Conservation (phyloP, 2,113 vertebrate genomes). For the Thunnus thynnus region DNA sequence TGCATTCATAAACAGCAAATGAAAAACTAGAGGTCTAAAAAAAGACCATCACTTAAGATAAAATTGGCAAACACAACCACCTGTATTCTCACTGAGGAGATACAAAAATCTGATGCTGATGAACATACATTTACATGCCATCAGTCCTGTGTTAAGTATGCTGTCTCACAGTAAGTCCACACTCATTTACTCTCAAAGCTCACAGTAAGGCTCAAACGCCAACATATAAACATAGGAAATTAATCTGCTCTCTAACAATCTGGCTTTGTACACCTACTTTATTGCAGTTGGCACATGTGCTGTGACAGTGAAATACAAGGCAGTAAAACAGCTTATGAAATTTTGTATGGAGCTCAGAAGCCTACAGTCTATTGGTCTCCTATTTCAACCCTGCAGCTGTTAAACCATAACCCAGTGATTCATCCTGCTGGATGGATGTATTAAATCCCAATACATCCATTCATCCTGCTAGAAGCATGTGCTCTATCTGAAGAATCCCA, state of each 20-base stretch:
- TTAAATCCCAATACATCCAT: constrained; percentile 37
- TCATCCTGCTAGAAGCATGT: constrained; percentile 21
- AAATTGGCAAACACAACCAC: neutral
- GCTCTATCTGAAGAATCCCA: constrained; percentile 24
- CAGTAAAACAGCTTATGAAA: constrained; percentile 40
- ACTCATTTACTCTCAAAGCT: constrained; percentile 2
- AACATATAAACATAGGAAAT: constrained; percentile 22
- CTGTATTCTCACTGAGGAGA: neutral
- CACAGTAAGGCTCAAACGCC: neutral
- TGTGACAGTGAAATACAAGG: constrained; percentile 49
- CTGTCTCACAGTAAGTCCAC: neutral
- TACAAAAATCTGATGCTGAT: neutral
- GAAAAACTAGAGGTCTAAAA: neutral
- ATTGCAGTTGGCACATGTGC: constrained; percentile 21
- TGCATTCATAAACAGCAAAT: neutral
- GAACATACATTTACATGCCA: neutral
- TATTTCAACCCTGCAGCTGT: constrained; percentile 36
- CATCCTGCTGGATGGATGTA: constrained; percentile 27
- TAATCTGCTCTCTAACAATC: neutral
- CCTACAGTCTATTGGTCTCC: constrained; percentile 11
- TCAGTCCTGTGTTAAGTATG: too few species aligned
- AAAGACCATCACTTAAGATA: neutral
- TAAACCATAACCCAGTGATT: constrained; percentile 44
- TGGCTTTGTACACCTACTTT: constrained; percentile 10
- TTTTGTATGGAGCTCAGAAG: constrained; percentile 26